Percentiles rank a stretch among this genome's conserved stretches.
Evolutionary conservation across 2,888 invertebrate genomes (phyloP).

Genomic region (Teleogryllus oceanicus): DNA sequence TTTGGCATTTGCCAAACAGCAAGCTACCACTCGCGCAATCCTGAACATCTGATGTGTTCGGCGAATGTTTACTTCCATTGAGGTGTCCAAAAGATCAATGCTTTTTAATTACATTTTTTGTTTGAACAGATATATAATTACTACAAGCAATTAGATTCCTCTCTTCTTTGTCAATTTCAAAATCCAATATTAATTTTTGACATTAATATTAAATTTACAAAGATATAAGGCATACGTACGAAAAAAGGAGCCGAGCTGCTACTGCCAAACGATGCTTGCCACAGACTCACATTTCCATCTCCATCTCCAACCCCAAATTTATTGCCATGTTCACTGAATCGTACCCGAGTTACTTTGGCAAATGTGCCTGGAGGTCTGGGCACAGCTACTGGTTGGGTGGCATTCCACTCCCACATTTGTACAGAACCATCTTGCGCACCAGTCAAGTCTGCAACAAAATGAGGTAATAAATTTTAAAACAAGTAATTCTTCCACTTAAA

Average conservation of each 20-base stretch:
- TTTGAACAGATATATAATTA: no score
- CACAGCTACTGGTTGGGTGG: conserved; percentile 82
- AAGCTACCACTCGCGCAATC: no score
- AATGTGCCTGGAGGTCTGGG: conserved; percentile 92
- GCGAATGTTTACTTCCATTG: no score
- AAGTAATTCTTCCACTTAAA: neutral
- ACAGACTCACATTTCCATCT: conserved; percentile 93
- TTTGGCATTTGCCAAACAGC: no score
- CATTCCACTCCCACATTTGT: conserved; percentile 97
- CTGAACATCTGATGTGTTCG: no score
- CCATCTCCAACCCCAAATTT: conserved; percentile 98
- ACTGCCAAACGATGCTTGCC: conserved; percentile 82
- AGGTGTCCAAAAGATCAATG: no score
- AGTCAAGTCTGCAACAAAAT: conserved; percentile 66
- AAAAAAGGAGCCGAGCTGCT: conserved; percentile 79
- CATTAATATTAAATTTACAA: neutral
- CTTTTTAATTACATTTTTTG: no score
- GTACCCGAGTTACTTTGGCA: conserved; percentile 91
- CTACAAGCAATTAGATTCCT: no score
- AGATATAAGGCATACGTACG: conserved; percentile 57
- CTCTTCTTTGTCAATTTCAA: neutral
- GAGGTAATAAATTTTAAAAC: neutral
- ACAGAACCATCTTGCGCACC: conserved; percentile 96
- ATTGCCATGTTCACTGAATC: conserved; percentile 94
- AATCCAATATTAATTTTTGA: neutral